Percentiles rank a stretch among this genome's conserved stretches.
These are phyloP conservation scores for Macrotrachela quadricornifera DNA, from an alignment of 1,140 invertebrate species.

Conservation along the genomic window DNA sequence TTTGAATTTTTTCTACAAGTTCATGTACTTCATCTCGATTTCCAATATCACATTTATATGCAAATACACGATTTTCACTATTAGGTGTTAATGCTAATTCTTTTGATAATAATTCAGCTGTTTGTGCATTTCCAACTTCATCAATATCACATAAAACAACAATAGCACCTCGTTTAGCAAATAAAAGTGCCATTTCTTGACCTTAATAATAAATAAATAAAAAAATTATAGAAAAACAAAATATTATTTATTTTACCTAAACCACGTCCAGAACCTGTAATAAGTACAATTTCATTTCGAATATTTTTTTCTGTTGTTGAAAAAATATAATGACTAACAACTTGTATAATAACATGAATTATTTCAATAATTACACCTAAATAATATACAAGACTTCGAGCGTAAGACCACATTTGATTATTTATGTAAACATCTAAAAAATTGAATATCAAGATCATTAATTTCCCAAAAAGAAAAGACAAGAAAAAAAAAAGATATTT, in stretches of 20 bases:
- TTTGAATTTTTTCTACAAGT: conserved; percentile 2
- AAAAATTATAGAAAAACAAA: background rate
- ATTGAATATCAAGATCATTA: no score
- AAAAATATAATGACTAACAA: background rate
- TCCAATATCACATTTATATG: conserved; percentile 8
- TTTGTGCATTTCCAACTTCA: conserved; percentile 51
- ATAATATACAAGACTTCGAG: no score
- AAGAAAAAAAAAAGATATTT: no score
- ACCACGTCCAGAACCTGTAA: conserved; percentile 6
- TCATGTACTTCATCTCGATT: conserved; percentile 3
- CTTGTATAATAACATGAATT: no score
- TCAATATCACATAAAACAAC: conserved; percentile 89
- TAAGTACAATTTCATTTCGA: conserved; percentile 7
- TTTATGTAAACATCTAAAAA: no score
- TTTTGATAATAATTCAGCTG: conserved; percentile 34
- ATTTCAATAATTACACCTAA: no score
- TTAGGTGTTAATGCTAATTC: background rate
- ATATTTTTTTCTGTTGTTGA: conserved; percentile 7
- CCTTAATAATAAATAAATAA: conserved; percentile 31
- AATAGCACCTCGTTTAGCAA: conserved; percentile 54
- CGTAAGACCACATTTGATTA: no score
- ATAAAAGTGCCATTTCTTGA: conserved; percentile 49
- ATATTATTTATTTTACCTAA: background rate
- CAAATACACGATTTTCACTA: background rate
- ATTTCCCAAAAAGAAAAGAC: no score